Evolutionary conservation across 1,140 invertebrate genomes (phyloP).

Genomic region (Ips typographus): DNA sequence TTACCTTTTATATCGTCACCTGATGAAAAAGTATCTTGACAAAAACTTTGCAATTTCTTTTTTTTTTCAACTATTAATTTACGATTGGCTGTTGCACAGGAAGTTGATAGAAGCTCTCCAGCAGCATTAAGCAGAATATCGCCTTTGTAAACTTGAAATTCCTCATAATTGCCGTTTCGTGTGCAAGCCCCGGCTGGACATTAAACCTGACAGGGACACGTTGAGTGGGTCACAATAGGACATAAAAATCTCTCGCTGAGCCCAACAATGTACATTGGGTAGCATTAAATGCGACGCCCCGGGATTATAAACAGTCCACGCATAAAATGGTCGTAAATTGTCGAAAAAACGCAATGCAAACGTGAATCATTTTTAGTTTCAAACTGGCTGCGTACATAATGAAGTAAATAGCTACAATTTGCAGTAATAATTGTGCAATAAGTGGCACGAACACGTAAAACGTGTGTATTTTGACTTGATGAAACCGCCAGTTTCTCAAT

Average conservation of each 20-base stretch:
- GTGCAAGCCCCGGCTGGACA: not conserved
- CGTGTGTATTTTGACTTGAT: not conserved
- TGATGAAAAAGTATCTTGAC: too few species aligned
- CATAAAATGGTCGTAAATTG: constrained; percentile 17
- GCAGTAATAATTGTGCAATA: too few species aligned
- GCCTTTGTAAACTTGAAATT: too few species aligned
- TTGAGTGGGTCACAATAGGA: constrained; percentile 29
- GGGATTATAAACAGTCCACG: not conserved
- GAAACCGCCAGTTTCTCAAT: not conserved
- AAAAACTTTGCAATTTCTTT: too few species aligned
- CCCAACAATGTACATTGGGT: constrained; percentile 20
- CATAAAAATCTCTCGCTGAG: constrained; percentile 25
- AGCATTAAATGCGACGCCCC: constrained; percentile 19
- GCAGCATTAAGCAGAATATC: too few species aligned
- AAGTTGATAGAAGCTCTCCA: too few species aligned
- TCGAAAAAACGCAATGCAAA: constrained; percentile 8
- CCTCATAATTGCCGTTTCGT: too few species aligned
- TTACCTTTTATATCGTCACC: too few species aligned
- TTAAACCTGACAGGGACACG: constrained; percentile 18
- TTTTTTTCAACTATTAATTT: too few species aligned
- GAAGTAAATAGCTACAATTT: not conserved
- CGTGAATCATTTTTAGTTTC: not conserved
- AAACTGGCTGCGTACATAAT: not conserved
- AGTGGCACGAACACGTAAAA: too few species aligned
- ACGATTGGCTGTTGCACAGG: too few species aligned